Evolutionary conservation across 2,113 vertebrate genomes (phyloP), one percentile per base, ranked within the genome.

Genomic region (Pholis gunnellus): DNA sequence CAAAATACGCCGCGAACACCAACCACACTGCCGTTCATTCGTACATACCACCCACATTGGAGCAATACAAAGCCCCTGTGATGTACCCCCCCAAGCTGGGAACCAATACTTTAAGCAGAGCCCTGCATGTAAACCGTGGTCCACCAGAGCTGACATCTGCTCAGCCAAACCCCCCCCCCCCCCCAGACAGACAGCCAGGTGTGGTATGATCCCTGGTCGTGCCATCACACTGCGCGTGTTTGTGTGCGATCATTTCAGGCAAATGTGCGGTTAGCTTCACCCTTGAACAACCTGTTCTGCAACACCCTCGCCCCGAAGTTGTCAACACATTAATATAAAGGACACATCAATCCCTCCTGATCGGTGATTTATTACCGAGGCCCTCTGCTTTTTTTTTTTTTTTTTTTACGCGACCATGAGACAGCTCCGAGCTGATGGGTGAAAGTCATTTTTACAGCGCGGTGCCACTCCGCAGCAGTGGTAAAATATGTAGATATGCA

Each of bases 401-500:
- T 71, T 52, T 3, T 15, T n/a, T n/a, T n/a, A n/a, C n/a, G 71
- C 15, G 29, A 75, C 85, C 59, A 75, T 38, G n/a, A 79, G 36
- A 59, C 75, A 72, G 76, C 79, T 56, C 72, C 18, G 52, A 40
- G 78, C 85, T 64, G 84, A 44, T 40, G 79, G 79, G 65, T 71
- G 82, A 82, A 85, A 46, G 89, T 59, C 75, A 70, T 86, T 59
- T 22, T 40, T 52, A 22, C 79, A 34, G 83, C 60, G 54, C 70
- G 56, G 72, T 50, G 80, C 84, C 79, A 31, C 86, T 79, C 73
- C 44, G 84, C 64, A 88, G 90, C 85, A 65, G 87, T 83, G 88
- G 91, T 86, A 90, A 92, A 91, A 20, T 88, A 86, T 88, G 86
- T 90, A 90, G 50, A 52, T 90, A 90, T 93, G 87, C 64, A 29